A percentile compares a stretch with the other conserved stretches of the same genome.
phyloP scores from a whole-genome alignment of 2,113 vertebrate species.

The Xiphophorus hellerii region DNA sequence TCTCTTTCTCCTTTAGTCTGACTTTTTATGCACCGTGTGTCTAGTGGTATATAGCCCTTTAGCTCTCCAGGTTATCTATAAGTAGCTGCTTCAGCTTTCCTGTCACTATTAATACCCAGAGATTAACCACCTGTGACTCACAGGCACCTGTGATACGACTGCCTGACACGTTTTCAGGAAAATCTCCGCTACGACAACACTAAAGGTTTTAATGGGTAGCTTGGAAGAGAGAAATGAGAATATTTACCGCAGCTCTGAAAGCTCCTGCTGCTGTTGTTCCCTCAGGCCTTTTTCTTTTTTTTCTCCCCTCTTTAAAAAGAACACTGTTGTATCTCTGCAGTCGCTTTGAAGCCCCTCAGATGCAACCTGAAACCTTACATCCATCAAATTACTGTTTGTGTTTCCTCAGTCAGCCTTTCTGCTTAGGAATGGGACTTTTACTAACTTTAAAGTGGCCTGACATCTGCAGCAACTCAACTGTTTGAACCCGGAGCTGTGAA shows the following conservation, averaged over 20 bases:
- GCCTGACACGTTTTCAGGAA: conserved; percentile 67
- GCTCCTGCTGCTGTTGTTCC: conserved; percentile 2
- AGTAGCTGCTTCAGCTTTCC: conserved; percentile 75
- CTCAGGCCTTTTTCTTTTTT: neutral
- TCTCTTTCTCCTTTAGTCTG: conserved; percentile 15
- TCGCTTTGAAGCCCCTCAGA: conserved; percentile 25
- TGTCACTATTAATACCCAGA: conserved; percentile 75
- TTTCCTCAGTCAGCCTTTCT: conserved; percentile 19
- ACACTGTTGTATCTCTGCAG: neutral
- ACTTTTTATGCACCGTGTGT: conserved; percentile 44
- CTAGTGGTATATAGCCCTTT: conserved; percentile 63
- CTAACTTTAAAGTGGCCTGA: conserved; percentile 17
- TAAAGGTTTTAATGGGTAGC: conserved; percentile 1
- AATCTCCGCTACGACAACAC: conserved; percentile 45
- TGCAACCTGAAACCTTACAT: conserved; percentile 19
- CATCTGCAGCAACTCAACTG: conserved; percentile 34
- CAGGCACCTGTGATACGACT: conserved; percentile 64
- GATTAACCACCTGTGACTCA: conserved; percentile 72
- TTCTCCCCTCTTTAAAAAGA: neutral
- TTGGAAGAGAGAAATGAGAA: neutral
- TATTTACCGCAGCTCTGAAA: neutral
- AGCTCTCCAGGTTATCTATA: conserved; percentile 69
- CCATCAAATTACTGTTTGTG: conserved; percentile 15
- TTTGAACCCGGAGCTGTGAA: conserved; percentile 21
- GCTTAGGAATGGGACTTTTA: conserved; percentile 21